Conservation (phyloP, 2,888 invertebrate genomes). For the Hemistola chrysoprasaria region DNA sequence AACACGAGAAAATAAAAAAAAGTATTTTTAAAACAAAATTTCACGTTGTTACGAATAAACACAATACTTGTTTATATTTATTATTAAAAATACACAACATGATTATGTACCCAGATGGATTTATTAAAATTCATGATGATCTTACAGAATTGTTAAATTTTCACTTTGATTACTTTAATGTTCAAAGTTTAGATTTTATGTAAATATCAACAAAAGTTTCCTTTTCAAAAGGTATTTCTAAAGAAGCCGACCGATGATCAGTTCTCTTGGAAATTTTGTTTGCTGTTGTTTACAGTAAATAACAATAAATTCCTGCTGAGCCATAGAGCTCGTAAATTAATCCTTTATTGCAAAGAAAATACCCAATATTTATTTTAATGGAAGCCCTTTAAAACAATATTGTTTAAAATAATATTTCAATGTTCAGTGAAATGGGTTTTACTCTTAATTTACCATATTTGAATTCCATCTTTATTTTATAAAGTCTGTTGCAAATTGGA, state of each 20-base stretch:
- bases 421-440: too few relatives aligned
- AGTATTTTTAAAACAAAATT: too few relatives aligned
- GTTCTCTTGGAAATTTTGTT: conserved; percentile 14
- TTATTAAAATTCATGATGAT: conserved; percentile 5
- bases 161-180: conserved; percentile 12
- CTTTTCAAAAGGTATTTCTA: conserved; percentile 6
- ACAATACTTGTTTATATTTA: too few relatives aligned
- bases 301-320: conserved; percentile 18
- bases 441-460: too few relatives aligned
- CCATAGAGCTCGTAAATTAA: conserved; percentile 3
- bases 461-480: too few relatives aligned
- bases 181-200: conserved; percentile 14
- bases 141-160: conserved; percentile 14
- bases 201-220: conserved; percentile 22
- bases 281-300: conserved; percentile 19
- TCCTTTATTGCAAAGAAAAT: conserved; percentile 4
- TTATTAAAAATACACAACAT: too few relatives aligned
- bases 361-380: conserved; percentile 1
- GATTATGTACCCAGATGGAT: too few relatives aligned
- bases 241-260: conserved; percentile 5
- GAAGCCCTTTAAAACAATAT: too few relatives aligned
- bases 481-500: too few relatives aligned
- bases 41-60: too few relatives aligned
- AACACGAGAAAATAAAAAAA: too few relatives aligned
- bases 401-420: too few relatives aligned